These are phyloP conservation scores for Drosophila infuscata DNA, from an alignment of 2,888 invertebrate species.

Conservation along the genomic window DNA sequence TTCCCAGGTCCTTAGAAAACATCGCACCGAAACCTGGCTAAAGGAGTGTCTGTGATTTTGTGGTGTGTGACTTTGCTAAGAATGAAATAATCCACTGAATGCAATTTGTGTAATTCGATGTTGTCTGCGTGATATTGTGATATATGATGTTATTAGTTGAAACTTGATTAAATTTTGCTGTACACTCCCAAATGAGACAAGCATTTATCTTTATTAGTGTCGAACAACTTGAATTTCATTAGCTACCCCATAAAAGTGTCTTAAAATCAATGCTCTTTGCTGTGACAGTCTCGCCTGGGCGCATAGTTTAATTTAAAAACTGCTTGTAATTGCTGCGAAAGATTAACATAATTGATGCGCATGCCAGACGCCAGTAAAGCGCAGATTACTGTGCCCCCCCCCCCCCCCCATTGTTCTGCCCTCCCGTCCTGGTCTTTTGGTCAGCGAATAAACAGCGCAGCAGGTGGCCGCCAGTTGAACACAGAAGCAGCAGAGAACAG, in stretches of 20 bases:
- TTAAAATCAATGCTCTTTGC: constrained; percentile 22
- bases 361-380: constrained; percentile 43
- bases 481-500: constrained; percentile 10
- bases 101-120: not conserved
- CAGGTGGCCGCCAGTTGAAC: constrained; percentile 61
- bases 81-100: not conserved
- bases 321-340: constrained; percentile 72
- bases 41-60: constrained; percentile 30
- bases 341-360: constrained; percentile 78
- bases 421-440: not conserved
- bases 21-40: constrained; percentile 43
- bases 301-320: constrained; percentile 53
- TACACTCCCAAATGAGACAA: constrained; percentile 2
- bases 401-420: not conserved
- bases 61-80: constrained; percentile 50
- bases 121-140: constrained; percentile 10
- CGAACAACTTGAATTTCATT: constrained; percentile 30
- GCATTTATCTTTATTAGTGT: constrained; percentile 57
- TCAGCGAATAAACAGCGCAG: constrained; percentile 62
- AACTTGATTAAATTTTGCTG: constrained; percentile 12
- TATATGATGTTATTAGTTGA: constrained; percentile 9
- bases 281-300: constrained; percentile 16
- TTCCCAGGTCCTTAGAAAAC: constrained; percentile 66
- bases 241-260: constrained; percentile 24
- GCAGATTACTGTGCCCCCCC: constrained; percentile 35